Base-by-base conservation (phyloP, 2,888 invertebrate species). In the Eumerus sabulonum region DNA sequence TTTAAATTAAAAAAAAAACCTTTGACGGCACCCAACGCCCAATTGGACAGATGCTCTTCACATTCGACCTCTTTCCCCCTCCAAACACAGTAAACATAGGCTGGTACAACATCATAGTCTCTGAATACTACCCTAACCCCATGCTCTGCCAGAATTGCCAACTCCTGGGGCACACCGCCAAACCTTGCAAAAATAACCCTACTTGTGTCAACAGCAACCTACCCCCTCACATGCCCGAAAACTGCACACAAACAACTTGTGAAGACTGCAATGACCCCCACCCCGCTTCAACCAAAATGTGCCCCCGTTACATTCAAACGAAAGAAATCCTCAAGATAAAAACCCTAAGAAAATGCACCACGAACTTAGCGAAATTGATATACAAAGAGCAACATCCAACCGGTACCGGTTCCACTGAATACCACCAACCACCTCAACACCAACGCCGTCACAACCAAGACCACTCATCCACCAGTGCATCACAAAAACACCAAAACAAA, bases 61-160 rank as follows among this genome's bases (percentile, higher is more conserved):
- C 70, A 0, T 70, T 70, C 27, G 70, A 70, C 16, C 60, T 60
- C 2, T 70, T 70, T 48, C 48, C 38, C 13, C 54, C 62, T 11
- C 47, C 62, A 12, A 54, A 51, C 1, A 17, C 54, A 1, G 13
- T 62, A 5, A 45, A 60, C 12, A 40, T 68, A 36, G 59, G 44
- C 11, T 67, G 57, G 57, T 59, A 68, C n/a, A 68, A 59, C 1
- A 12, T 45, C 17, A 51, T 59, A 35, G 44, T 59, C 0, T 38
- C 48, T 1, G 50, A 59, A 51, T 59, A 57, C 7, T 59, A n/a
- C 19, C 36, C 51, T 5, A 67, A 44, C n/a, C 67, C 51, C 4
- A 67, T 67, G 67, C 44, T 35, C 9, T 59, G 59, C 42, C 14
- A 35, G 12, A 67, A 40, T 13, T 67, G 48, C 13, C 57, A 67